Conservation (phyloP, 2,797 vertebrate genomes). For the Manis javanica region DNA sequence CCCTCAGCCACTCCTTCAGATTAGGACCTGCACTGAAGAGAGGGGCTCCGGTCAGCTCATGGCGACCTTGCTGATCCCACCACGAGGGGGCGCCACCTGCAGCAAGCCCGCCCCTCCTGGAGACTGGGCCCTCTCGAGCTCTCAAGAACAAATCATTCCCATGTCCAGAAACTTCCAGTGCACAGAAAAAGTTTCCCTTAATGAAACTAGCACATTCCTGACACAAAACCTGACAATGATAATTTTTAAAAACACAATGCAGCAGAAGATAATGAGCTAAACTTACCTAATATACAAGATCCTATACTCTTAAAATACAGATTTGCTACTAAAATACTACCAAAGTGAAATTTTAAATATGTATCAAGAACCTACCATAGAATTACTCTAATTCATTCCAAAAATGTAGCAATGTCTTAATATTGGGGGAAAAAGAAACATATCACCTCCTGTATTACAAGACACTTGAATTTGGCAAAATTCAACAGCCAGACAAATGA, state of each 20-base stretch:
- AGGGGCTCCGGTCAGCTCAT: slow-evolving; percentile 41
- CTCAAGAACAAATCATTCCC: neutral
- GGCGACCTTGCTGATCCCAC: fast-evolving
- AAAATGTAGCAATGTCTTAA: neutral
- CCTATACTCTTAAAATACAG: neutral
- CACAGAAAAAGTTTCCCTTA: neutral
- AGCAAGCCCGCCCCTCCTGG: neutral
- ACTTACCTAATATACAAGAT: neutral
- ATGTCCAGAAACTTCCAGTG: neutral
- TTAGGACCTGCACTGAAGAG: slow-evolving; percentile 90
- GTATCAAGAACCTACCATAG: neutral
- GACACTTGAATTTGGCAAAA: neutral
- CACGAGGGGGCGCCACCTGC: fast-evolving
- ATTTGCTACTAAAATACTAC: neutral
- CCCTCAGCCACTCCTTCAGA: slow-evolving; percentile 96
- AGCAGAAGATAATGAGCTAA: neutral
- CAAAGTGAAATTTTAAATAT: neutral
- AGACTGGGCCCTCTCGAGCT: neutral
- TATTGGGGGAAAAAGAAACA: neutral
- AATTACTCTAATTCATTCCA: neutral
- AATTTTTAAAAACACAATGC: neutral
- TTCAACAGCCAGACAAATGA: neutral
- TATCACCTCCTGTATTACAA: neutral
- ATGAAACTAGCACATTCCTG: neutral
- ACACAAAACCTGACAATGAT: neutral